These are phyloP conservation scores for Sebastes flavidus DNA, from an alignment of 2,797 vertebrate genomes.

Conservation along the genomic window DNA sequence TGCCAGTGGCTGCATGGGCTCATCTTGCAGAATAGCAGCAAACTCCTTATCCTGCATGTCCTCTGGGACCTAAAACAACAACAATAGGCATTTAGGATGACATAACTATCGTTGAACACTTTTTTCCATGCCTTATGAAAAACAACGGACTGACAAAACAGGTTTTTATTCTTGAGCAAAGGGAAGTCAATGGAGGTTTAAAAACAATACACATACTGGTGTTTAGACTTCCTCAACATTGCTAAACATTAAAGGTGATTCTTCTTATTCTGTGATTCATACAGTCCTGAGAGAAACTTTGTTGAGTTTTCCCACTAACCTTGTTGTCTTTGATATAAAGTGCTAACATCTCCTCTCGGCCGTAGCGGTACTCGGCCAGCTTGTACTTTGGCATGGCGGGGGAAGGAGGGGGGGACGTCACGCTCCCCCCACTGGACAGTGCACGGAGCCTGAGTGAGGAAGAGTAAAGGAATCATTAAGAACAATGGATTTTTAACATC, in stretches of 20 bases:
- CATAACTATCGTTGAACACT: background rate
- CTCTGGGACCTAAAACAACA: constrained; percentile 86
- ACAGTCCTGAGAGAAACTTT: background rate
- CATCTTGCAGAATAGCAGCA: constrained; percentile 91
- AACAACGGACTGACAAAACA: background rate
- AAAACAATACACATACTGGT: background rate
- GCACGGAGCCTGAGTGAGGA: constrained; percentile 87
- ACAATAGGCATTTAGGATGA: background rate
- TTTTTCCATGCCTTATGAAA: background rate
- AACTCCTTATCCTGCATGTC: constrained; percentile 96
- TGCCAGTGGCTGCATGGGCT: constrained; percentile 91
- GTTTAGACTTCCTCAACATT: background rate
- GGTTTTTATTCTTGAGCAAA: background rate
- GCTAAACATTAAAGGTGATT: background rate
- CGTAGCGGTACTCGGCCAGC: constrained; percentile 94
- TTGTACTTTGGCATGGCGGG: constrained; percentile 98
- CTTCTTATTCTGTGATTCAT: background rate
- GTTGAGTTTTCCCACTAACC: constrained; percentile 68
- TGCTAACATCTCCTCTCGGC: constrained; percentile 96
- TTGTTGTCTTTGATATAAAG: constrained; percentile 96
- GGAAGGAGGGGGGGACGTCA: constrained; percentile 93
- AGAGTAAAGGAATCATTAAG: background rate
- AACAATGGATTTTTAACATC: background rate
- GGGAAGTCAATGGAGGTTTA: background rate
- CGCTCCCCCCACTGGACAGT: constrained; percentile 92